Conservation (phyloP, 2,888 invertebrate genomes). For the Lapara coniferarum region DNA sequence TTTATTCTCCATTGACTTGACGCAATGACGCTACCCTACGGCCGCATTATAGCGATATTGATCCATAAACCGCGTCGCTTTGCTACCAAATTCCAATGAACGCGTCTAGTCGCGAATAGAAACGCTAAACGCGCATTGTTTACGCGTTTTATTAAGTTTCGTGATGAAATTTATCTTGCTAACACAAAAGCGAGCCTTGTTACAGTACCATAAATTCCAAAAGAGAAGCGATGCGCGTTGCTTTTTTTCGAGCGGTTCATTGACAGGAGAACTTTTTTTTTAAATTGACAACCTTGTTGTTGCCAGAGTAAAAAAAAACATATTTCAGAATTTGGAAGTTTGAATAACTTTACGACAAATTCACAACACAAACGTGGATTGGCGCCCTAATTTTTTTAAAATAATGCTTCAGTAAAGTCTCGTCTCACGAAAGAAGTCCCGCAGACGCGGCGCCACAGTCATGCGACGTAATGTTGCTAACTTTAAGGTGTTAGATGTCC, state of each 20-base stretch:
- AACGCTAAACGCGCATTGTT: conserved; percentile 71
- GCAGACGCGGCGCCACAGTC: too few relatives aligned
- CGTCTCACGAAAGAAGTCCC: too few relatives aligned
- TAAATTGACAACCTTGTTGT: conserved; percentile 59
- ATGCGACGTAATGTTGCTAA: too few relatives aligned
- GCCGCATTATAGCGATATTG: conserved; percentile 68
- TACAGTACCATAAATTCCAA: conserved; percentile 83
- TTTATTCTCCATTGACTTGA: conserved; percentile 73
- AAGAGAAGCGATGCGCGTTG: conserved; percentile 82
- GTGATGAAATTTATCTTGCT: conserved; percentile 61
- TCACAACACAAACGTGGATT: background rate
- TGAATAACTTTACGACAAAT: background rate
- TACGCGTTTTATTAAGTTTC: conserved; percentile 71
- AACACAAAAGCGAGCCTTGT: conserved; percentile 83
- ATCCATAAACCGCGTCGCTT: conserved; percentile 57
- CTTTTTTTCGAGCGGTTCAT: conserved; percentile 75
- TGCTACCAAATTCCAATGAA: conserved; percentile 53
- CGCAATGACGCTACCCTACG: conserved; percentile 50
- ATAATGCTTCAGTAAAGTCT: too few relatives aligned
- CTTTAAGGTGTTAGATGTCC: too few relatives aligned
- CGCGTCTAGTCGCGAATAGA: conserved; percentile 46
- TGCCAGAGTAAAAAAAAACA: conserved; percentile 48
- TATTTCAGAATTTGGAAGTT: background rate
- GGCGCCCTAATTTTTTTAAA: too few relatives aligned
- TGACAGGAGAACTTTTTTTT: conserved; percentile 72